phyloP scores from a whole-genome alignment of 2,797 vertebrate species.

The Lateolabrax maculatus region DNA sequence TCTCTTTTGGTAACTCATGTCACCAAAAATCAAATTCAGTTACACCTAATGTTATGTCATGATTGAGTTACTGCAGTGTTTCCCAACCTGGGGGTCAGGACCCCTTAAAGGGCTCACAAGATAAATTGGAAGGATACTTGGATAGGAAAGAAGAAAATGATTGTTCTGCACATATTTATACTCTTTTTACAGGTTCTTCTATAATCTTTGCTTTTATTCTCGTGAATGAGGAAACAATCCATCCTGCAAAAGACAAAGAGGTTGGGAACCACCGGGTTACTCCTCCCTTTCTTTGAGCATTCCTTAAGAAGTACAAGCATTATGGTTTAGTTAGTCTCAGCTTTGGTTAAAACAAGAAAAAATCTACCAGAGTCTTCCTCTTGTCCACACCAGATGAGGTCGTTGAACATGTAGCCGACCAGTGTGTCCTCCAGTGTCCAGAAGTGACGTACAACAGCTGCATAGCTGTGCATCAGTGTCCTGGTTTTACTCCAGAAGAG shows the following conservation, averaged over 20 bases:
- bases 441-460: conserved; percentile 69
- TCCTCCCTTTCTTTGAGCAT: background rate
- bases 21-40: background rate
- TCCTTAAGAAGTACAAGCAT: too few species aligned
- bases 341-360: background rate
- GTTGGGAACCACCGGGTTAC: too few species aligned
- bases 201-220: too few species aligned
- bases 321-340: background rate
- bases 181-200: too few species aligned
- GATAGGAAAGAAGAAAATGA: background rate
- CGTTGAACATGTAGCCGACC: conserved; percentile 87
- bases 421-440: conserved; percentile 88
- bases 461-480: conserved; percentile 80
- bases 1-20: too few species aligned
- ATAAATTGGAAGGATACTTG: background rate
- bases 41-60: background rate
- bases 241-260: background rate
- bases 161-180: background rate
- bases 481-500: conserved; percentile 89
- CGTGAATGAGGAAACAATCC: background rate
- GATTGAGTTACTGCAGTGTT: background rate
- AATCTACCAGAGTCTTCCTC: conserved; percentile 71
- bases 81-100: background rate
- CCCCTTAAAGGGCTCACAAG: background rate
- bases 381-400: conserved; percentile 86